Evolutionary conservation across 1,140 invertebrate genomes (phyloP).

Genomic region (Nilaparvata lugens): DNA sequence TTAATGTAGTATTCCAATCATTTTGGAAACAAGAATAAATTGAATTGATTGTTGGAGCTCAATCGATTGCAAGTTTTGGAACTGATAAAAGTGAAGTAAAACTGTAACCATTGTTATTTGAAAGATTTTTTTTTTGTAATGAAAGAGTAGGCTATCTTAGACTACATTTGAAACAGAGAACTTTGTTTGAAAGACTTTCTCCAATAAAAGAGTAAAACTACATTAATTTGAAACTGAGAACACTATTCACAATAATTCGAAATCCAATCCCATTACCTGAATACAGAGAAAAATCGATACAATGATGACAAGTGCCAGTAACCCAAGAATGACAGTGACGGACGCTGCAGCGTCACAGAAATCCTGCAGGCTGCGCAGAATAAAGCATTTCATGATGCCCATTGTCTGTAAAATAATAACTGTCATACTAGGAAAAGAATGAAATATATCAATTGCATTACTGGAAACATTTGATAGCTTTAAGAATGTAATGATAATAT

Average conservation of each 20-base stretch:
- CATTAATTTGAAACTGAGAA: no score
- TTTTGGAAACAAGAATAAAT: no score
- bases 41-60: no score
- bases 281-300: conserved; percentile 48
- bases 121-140: no score
- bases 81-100: no score
- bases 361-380: conserved; percentile 26
- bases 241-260: background rate
- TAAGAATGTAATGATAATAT: background rate
- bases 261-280: conserved; percentile 38
- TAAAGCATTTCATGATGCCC: background rate
- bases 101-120: no score
- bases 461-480: background rate
- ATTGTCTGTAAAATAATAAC: background rate
- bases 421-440: background rate
- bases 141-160: no score
- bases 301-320: conserved; percentile 41
- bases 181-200: no score
- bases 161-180: no score
- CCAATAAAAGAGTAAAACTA: no score
- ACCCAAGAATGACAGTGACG: conserved; percentile 45
- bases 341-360: conserved; percentile 50
- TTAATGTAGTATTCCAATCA: no score
- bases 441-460: background rate
- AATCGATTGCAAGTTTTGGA: no score